phyloP scores from a whole-genome alignment of 2,797 vertebrate genomes.

The Anabacerthia variegaticeps region DNA sequence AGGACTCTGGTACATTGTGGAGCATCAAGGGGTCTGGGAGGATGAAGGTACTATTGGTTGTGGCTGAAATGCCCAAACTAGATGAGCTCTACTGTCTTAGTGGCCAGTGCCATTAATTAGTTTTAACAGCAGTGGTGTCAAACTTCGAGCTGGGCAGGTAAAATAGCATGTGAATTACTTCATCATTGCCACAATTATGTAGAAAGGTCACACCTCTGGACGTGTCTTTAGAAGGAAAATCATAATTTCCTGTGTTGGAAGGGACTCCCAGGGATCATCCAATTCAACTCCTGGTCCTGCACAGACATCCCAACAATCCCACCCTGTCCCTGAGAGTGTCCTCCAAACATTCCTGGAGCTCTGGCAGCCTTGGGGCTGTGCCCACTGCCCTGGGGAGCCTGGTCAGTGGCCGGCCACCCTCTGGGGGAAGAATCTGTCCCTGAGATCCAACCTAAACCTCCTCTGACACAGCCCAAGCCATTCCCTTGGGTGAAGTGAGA shows the following conservation, averaged over 20 bases:
- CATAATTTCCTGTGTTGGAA: accelerated
- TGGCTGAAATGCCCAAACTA: not conserved
- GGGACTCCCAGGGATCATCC: accelerated
- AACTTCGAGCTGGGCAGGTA: not conserved
- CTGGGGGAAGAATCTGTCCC: not conserved
- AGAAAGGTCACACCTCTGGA: not conserved
- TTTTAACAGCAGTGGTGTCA: not conserved
- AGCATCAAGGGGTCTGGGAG: not conserved
- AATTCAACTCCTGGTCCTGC: accelerated
- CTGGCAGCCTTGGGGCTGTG: not conserved
- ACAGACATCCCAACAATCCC: not conserved
- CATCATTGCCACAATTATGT: not conserved
- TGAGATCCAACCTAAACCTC: not conserved
- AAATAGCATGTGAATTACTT: not conserved
- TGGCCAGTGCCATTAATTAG: not conserved
- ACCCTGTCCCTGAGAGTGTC: not conserved
- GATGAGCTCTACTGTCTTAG: not conserved
- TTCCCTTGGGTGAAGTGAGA: accelerated
- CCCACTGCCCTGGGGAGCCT: not conserved
- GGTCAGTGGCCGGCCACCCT: not conserved
- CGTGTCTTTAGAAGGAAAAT: not conserved
- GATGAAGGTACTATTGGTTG: not conserved
- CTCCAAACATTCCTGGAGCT: not conserved
- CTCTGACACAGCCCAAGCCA: not conserved
- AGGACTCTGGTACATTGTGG: not conserved